These are phyloP conservation scores for Perodicticus potto DNA, from an alignment of 2,797 vertebrate genomes.

Conservation along the genomic window DNA sequence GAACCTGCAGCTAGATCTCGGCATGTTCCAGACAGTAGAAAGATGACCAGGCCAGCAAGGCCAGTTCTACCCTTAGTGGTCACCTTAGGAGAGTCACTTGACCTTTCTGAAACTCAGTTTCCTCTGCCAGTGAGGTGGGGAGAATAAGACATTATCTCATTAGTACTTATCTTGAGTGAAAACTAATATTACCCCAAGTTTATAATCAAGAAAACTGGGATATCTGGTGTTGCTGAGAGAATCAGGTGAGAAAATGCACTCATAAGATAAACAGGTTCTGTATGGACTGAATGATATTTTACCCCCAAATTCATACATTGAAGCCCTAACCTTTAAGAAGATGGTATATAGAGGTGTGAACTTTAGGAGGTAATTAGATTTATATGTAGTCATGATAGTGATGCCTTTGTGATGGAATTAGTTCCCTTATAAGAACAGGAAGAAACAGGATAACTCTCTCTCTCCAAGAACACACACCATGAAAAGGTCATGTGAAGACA, in stretches of 20 bases:
- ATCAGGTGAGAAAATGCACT: neutral
- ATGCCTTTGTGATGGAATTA: neutral
- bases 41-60: neutral
- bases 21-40: no score
- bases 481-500: neutral
- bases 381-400: neutral
- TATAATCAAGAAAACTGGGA: neutral
- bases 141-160: neutral
- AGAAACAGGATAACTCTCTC: neutral
- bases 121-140: neutral
- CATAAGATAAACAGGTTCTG: neutral
- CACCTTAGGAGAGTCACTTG: neutral
- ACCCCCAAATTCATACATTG: no score
- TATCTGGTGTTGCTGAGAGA: neutral
- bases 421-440: neutral
- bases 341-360: neutral
- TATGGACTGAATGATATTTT: neutral
- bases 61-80: neutral
- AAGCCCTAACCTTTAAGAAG: neutral
- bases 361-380: neutral
- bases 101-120: neutral
- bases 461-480: neutral
- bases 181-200: neutral
- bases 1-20: accelerated
- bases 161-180: neutral